Evolutionary conservation across 2,888 invertebrate species (phyloP), one percentile per base, ranked within the genome.

Genomic region (Ernsta delagoae): DNA sequence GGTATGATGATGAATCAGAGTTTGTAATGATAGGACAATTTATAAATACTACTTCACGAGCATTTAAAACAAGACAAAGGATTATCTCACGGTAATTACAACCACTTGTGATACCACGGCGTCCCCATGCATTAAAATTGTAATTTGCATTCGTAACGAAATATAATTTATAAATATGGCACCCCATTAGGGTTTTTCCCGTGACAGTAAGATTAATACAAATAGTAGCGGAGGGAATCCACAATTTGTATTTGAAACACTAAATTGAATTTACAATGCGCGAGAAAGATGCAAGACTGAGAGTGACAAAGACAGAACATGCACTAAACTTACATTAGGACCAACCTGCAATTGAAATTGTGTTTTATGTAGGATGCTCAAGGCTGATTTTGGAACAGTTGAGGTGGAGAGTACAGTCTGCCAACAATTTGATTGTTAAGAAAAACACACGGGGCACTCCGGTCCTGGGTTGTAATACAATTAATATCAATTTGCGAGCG

Each of bases 361-460:
- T 53, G 16, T 59, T 43, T 31, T 63, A 11, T 41, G 39, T 11
- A 5, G n/a, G 75, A 59, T 71, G 70, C 39, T 72, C 71, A 79
- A 74, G 75, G 75, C 74, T 72, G 67, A 75, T 70, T 77, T 75
- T 81, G 41, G 72, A 70, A 61, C 75, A 70, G 59, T 68, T 62
- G 16, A 24, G 39, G 71, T 67, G 70, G 4, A 12, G 9, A 34
- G 34, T 57, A 53, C 53, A 71, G 74, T 74, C 75, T 72, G 75
- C 71, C 70, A 87, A 82, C 78, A 79, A 79, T 69, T 83, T 91
- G 85, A 89, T 90, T 90, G 89, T 84, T 81, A 88, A 91, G 90
- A 91, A 91, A 90, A 92, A 92, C 89, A 91, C 89, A 91, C 89
- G 89, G 92, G 91, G 89, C 82, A 78, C 80, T 79, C 75, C 78